A percentile compares a stretch with the other conserved stretches of the same genome.
Evolutionary conservation across 2,113 vertebrate genomes (phyloP).

Genomic region (Oreamnos americanus): DNA sequence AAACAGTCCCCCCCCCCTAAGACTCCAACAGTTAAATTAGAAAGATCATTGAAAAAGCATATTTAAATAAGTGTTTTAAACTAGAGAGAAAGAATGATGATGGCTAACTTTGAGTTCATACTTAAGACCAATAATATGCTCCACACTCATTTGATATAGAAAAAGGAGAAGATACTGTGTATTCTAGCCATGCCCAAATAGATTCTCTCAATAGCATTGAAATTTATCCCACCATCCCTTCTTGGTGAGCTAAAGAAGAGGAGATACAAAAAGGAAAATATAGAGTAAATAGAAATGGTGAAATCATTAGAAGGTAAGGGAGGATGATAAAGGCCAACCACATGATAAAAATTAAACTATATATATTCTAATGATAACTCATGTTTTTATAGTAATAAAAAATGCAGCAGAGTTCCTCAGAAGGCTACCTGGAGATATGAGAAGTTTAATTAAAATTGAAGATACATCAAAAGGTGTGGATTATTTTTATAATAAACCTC

Average conservation of each 20-base stretch:
- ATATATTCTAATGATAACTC: background rate
- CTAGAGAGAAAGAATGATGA: background rate
- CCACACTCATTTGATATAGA: background rate
- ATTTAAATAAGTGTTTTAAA: background rate
- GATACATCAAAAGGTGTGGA: background rate
- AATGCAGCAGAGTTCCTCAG: background rate
- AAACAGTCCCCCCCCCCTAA: background rate
- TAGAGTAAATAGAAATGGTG: background rate
- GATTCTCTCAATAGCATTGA: background rate
- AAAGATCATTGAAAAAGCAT: background rate
- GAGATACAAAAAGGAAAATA: background rate
- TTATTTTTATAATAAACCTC: background rate
- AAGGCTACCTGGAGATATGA: background rate
- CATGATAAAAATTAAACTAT: background rate
- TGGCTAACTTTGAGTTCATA: background rate
- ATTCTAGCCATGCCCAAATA: background rate
- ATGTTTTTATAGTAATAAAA: background rate
- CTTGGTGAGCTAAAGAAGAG: background rate
- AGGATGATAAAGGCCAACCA: background rate
- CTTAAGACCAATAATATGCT: background rate
- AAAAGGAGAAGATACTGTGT: background rate
- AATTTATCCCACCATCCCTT: background rate
- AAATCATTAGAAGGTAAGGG: background rate
- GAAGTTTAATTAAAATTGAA: background rate
- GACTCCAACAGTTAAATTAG: background rate